Base-by-base conservation (phyloP, 2,113 vertebrate genomes). In the Mustelus asterias region DNA sequence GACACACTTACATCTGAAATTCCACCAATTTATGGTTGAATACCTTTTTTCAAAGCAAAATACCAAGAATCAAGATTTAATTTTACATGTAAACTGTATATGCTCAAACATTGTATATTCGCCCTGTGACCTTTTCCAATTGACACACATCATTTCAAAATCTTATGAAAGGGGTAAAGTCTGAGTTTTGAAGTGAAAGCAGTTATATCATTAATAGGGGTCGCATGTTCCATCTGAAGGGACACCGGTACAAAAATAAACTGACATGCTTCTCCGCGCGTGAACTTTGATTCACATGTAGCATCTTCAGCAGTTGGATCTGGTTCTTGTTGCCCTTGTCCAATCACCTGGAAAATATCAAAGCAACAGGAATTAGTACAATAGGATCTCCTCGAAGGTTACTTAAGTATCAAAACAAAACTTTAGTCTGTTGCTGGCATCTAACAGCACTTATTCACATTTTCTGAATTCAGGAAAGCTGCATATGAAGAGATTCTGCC, bases 111-210 rank as follows among this genome's bases (percentile, higher is more conserved):
- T 8, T 48, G 54, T 44, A 95, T 44, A 67, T 48, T 48, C 24
- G 72, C 60, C 54, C 88, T 95, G 37, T 76, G 67, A 60, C 26
- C 14, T 0, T 70, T 44, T 78, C 54, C 54, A 85, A 95, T 37
- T 37, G 33, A 80, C 80, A 88, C 63, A 86, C 67, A 44, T 98
- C 99, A 99, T 97, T 98, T 97, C 96, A 99, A 97, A 98, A 99
- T 98, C 97, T 99, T 99, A 97, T 99, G 99, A 97, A 98, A 98
- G 33, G 99, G 99, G 97, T 98, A 98, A 95, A 99, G 98, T 96
- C 97, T 97, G 95, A 99, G 98, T 70, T 97, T 97, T 96, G 98
- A 97, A 90, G 98, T 99, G 97, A 99, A 99, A 89, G 97, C 97
- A 96, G 98, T 98, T 97, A 99, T 98, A 97, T 99, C 98, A 1